These are phyloP conservation scores for Onychorhynchus coronatus DNA, from an alignment of 2,113 vertebrate species.

Conservation along the genomic window DNA sequence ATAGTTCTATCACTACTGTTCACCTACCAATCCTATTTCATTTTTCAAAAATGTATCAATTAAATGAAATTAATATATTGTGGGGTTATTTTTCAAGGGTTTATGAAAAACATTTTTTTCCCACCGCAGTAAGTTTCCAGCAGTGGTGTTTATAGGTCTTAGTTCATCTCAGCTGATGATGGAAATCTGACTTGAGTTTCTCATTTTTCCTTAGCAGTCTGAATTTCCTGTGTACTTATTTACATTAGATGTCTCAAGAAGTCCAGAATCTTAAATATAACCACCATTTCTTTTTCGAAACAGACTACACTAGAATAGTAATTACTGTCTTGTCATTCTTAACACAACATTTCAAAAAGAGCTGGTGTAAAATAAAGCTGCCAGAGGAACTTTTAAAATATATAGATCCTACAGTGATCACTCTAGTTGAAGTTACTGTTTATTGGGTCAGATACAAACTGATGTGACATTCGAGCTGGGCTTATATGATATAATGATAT, in stretches of 20 bases:
- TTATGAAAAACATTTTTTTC: constrained; percentile 66
- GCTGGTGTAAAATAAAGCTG: constrained; percentile 13
- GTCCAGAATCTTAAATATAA: constrained; percentile 29
- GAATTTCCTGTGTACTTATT: constrained; percentile 41
- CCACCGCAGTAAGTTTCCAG: constrained; percentile 36
- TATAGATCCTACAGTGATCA: not conserved
- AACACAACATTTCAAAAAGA: not conserved
- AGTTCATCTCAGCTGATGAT: constrained; percentile 27
- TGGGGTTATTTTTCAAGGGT: constrained; percentile 58
- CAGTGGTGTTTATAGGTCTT: not conserved
- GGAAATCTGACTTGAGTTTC: constrained; percentile 49
- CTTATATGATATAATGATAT: not conserved
- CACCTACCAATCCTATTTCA: constrained; percentile 1
- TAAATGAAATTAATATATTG: constrained; percentile 68
- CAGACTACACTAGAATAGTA: not conserved
- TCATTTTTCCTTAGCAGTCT: constrained; percentile 40
- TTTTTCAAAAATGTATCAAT: constrained; percentile 52
- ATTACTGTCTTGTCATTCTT: constrained; percentile 16
- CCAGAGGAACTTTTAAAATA: constrained; percentile 39
- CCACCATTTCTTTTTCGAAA: not conserved
- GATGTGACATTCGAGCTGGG: not conserved
- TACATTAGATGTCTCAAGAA: constrained; percentile 26
- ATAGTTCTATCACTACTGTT: constrained; percentile 40
- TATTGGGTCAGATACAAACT: not conserved
- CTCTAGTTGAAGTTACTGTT: not conserved